Evolutionary conservation across 2,113 vertebrate species (phyloP).

Genomic region (Neodontobutis hainanensis): DNA sequence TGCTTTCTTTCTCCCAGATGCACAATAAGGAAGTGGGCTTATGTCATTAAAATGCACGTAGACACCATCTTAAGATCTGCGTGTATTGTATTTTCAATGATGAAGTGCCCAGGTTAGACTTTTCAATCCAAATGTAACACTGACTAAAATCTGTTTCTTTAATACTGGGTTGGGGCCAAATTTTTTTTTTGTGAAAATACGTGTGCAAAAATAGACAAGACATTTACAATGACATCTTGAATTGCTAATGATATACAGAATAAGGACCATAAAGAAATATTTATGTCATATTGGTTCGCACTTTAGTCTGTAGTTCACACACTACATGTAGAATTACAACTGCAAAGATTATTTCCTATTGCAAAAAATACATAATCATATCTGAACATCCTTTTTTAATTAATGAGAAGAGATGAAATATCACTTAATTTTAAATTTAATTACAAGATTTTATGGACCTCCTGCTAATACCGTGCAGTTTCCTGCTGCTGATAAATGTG

Average conservation of each 20-base stretch:
- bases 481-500: conserved; percentile 69
- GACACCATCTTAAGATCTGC: conserved; percentile 10
- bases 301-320: conserved; percentile 6
- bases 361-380: conserved; percentile 70
- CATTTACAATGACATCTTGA: too few relatives aligned
- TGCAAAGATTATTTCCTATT: conserved; percentile 47
- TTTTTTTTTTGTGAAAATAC: too few relatives aligned
- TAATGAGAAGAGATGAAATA: conserved; percentile 81
- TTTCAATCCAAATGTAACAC: too few relatives aligned
- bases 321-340: conserved; percentile 9
- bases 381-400: conserved; percentile 74
- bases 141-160: too few relatives aligned
- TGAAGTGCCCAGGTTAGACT: too few relatives aligned
- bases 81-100: conserved; percentile 26
- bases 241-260: too few relatives aligned
- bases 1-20: conserved; percentile 9
- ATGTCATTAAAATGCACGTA: conserved; percentile 39
- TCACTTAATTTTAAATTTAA: conserved; percentile 84
- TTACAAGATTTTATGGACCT: conserved; percentile 75
- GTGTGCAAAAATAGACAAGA: too few relatives aligned
- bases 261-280: too few relatives aligned
- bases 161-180: too few relatives aligned
- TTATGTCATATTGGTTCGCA: too few relatives aligned
- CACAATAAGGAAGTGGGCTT: conserved; percentile 43
- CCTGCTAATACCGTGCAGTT: conserved; percentile 66